Conservation (phyloP, 2,888 invertebrate genomes). For the Erannis defoliaria region DNA sequence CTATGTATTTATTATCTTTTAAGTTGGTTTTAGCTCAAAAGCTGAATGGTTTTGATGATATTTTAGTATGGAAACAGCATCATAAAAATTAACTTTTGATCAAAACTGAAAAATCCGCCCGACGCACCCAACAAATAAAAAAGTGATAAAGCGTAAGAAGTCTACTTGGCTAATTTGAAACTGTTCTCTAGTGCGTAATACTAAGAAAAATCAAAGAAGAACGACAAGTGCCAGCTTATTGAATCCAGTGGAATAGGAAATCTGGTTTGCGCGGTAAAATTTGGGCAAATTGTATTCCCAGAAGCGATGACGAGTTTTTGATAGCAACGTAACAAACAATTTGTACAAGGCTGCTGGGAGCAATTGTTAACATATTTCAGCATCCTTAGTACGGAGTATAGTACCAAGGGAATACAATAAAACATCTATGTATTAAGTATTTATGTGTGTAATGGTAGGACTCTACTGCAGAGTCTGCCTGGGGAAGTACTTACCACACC, state of each 20-base stretch:
- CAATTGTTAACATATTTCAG: constrained; percentile 5
- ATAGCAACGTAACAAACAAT: constrained; percentile 46
- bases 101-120: too few species aligned
- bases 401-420: not conserved
- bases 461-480: too few species aligned
- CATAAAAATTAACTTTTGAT: too few species aligned
- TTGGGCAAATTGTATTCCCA: constrained; percentile 47
- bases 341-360: constrained; percentile 23
- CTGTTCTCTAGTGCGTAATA: not conserved
- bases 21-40: too few species aligned
- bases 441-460: too few species aligned
- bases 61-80: too few species aligned
- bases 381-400: not conserved
- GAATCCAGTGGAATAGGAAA: constrained; percentile 51
- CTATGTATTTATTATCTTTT: too few species aligned
- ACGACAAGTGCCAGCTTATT: constrained; percentile 43
- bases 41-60: too few species aligned
- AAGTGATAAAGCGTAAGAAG: too few species aligned
- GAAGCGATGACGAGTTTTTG: constrained; percentile 40
- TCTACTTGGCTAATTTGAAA: too few species aligned
- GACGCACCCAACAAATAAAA: too few species aligned
- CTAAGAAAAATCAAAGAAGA: constrained; percentile 8
- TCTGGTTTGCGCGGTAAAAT: constrained; percentile 47
- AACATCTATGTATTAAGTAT: not conserved
- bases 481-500: too few species aligned